A percentile compares a stretch with the other conserved stretches of the same genome.
phyloP scores from a whole-genome alignment of 35 echinoderm and acorn worm species.

The Eucidaris tribuloides region DNA sequence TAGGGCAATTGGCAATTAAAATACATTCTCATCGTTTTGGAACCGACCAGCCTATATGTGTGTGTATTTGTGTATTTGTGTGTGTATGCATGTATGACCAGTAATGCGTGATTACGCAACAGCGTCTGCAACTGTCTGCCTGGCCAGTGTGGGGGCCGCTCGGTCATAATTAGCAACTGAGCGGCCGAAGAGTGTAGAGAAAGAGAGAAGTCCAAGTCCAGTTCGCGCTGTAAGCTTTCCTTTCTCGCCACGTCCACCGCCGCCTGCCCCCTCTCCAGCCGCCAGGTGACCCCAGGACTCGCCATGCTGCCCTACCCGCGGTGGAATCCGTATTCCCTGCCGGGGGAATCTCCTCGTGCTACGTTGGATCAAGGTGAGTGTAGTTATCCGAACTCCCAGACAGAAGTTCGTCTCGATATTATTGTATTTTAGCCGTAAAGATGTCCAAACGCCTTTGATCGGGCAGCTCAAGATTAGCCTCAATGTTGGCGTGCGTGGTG shows the following conservation, averaged over 20 bases:
- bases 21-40: slow-evolving; percentile 23
- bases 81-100: slow-evolving; percentile 37
- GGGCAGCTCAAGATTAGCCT: no score
- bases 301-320: slow-evolving; percentile 2
- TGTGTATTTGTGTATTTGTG: slow-evolving; percentile 24
- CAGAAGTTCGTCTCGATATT: no score
- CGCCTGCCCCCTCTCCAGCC: neutral
- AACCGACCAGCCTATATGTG: neutral
- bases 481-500: no score
- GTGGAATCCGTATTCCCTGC: slow-evolving; percentile 7
- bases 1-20: slow-evolving; percentile 25
- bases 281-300: neutral
- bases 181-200: neutral
- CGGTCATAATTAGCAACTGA: slow-evolving; percentile 11
- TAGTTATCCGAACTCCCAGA: no score
- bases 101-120: slow-evolving; percentile 23
- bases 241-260: neutral
- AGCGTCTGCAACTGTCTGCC: slow-evolving; percentile 11
- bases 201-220: slow-evolving; percentile 21
- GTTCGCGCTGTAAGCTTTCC: neutral
- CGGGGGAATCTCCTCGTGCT: neutral
- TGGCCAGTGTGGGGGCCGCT: neutral
- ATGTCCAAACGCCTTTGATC: no score
- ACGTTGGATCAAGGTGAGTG: slow-evolving; percentile 1
- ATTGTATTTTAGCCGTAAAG: no score